These are phyloP conservation scores for Agonopterix heracliana DNA, from an alignment of 2,888 invertebrate species.

Conservation along the genomic window DNA sequence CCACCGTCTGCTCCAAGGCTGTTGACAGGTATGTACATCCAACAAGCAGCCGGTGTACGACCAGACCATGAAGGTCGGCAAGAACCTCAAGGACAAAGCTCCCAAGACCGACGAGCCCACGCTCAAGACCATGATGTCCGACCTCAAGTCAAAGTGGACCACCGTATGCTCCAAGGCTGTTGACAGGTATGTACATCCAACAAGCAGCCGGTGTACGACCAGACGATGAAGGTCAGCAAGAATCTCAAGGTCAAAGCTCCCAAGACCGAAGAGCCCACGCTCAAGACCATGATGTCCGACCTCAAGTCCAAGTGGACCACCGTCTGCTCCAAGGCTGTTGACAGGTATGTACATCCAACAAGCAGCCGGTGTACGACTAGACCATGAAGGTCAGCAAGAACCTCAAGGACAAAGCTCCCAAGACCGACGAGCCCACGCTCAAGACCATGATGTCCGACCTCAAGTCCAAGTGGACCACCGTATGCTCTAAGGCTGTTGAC, in stretches of 20 bases:
- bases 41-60: too few relatives aligned
- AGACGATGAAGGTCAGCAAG: slow-evolving; percentile 92
- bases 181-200: too few relatives aligned
- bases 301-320: slow-evolving; percentile 95
- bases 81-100: slow-evolving; percentile 93
- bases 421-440: slow-evolving; percentile 88
- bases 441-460: slow-evolving; percentile 92
- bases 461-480: slow-evolving; percentile 94
- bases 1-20: slow-evolving; percentile 93
- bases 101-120: slow-evolving; percentile 92
- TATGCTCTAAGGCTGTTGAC: slow-evolving; percentile 96
- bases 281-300: slow-evolving; percentile 92
- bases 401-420: slow-evolving; percentile 96
- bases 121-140: slow-evolving; percentile 90
- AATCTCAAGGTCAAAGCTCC: slow-evolving; percentile 95
- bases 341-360: slow-evolving; percentile 61
- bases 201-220: slow-evolving; percentile 93
- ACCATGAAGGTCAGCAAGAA: slow-evolving; percentile 92
- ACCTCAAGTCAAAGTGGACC: slow-evolving; percentile 95
- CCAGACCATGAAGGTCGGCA: slow-evolving; percentile 93
- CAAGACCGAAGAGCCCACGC: slow-evolving; percentile 87
- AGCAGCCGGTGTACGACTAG: too few relatives aligned
- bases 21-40: slow-evolving; percentile 79
- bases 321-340: slow-evolving; percentile 95
- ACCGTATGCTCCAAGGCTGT: slow-evolving; percentile 95